phyloP scores from a whole-genome alignment of 2,797 vertebrate genomes.

The Cynodonichthys magdalenae region DNA sequence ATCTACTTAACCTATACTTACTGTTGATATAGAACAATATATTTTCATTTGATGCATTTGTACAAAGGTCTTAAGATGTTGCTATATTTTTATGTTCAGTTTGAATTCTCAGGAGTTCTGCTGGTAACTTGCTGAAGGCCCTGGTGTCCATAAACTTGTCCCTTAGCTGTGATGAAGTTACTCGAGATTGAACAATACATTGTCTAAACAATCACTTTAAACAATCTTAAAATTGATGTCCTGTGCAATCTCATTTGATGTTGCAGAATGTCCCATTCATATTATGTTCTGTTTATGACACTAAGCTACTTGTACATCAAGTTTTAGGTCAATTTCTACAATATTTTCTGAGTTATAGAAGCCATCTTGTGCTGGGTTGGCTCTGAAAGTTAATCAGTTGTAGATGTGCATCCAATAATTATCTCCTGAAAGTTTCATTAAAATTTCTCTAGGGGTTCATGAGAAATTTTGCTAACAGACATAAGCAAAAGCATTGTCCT shows the following conservation, averaged over 20 bases:
- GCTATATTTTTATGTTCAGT: constrained; percentile 11
- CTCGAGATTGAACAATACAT: background rate
- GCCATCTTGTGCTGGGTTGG: no score
- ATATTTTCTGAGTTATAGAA: no score
- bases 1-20: background rate
- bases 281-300: no score
- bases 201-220: background rate
- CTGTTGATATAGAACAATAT: background rate
- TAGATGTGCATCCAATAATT: background rate
- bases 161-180: constrained; percentile 3
- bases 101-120: constrained; percentile 11
- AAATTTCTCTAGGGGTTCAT: no score
- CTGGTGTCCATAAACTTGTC: constrained; percentile 25
- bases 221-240: background rate
- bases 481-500: no score
- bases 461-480: no score
- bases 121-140: constrained; percentile 26
- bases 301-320: no score
- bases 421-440: no score
- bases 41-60: background rate
- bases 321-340: no score
- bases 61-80: background rate
- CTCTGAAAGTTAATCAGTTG: no score
- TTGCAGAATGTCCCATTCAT: no score
- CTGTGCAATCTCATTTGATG: no score